Conservation (phyloP, 1,140 invertebrate species). For the Drosophila nasuta region DNA sequence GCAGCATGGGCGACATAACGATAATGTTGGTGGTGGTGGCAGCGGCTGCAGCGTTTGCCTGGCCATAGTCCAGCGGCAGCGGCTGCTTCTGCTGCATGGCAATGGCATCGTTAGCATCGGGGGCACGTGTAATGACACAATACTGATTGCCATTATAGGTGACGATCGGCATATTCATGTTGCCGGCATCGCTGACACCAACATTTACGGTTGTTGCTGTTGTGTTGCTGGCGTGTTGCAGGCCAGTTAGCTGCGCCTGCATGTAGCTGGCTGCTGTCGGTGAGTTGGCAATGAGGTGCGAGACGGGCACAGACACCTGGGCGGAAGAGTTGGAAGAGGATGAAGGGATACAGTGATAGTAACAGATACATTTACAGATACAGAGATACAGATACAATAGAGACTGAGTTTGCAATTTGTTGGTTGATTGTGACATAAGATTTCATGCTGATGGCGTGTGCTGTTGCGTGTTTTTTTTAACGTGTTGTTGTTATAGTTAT, state of each 20-base stretch:
- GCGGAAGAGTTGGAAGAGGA: slow-evolving; percentile 45
- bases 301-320: slow-evolving; percentile 77
- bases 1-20: slow-evolving; percentile 79
- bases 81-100: slow-evolving; percentile 70
- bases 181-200: slow-evolving; percentile 48
- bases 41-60: slow-evolving; percentile 54
- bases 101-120: slow-evolving; percentile 60
- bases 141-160: slow-evolving; percentile 83
- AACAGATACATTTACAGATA: slow-evolving; percentile 1
- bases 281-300: slow-evolving; percentile 83
- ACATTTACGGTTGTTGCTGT: slow-evolving; percentile 10
- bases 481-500: slow-evolving; percentile 37
- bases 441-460: slow-evolving; percentile 52
- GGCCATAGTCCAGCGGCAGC: slow-evolving; percentile 64
- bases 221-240: slow-evolving; percentile 85
- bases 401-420: slow-evolving; percentile 20
- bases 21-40: slow-evolving; percentile 74
- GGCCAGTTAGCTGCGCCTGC: slow-evolving; percentile 74
- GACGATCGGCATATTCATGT: slow-evolving; percentile 73
- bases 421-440: slow-evolving; percentile 24
- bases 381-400: neutral
- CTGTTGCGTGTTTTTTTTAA: slow-evolving; percentile 44
- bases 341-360: slow-evolving; percentile 45
- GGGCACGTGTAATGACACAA: slow-evolving; percentile 76
- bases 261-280: slow-evolving; percentile 82